Evolutionary conservation across 2,888 invertebrate species (phyloP).

Genomic region (Brachylomia viminalis): DNA sequence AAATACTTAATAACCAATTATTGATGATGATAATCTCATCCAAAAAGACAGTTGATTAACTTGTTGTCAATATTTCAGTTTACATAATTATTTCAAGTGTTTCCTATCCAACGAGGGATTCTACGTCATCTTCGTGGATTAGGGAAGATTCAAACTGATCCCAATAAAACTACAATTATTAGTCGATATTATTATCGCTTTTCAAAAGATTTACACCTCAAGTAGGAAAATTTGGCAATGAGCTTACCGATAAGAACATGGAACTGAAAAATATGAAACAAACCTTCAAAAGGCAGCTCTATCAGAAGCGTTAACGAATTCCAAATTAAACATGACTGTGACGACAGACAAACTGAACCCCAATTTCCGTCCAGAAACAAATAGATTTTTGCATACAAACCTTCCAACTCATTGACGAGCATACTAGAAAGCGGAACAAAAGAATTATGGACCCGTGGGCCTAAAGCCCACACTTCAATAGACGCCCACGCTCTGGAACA

Average conservation of each 20-base stretch:
- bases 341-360: constrained; percentile 64
- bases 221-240: background rate
- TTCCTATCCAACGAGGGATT: background rate
- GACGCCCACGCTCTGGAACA: constrained; percentile 78
- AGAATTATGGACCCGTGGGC: constrained; percentile 81
- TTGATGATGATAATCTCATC: no score
- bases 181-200: background rate
- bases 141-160: background rate
- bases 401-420: constrained; percentile 72
- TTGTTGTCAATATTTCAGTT: background rate
- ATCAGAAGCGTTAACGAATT: constrained; percentile 46
- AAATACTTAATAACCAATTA: background rate
- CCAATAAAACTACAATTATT: background rate
- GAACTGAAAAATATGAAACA: background rate
- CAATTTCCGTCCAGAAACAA: constrained; percentile 70
- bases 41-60: background rate
- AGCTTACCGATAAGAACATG: background rate
- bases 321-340: constrained; percentile 68
- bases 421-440: constrained; percentile 81
- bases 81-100: background rate
- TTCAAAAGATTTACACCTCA: background rate
- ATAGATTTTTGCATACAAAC: constrained; percentile 83
- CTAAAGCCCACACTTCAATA: constrained; percentile 77
- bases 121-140: background rate
- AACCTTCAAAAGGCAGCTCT: background rate